These are phyloP conservation scores for Drosophila ananassae DNA, from an alignment of 1,140 invertebrate species.

Conservation along the genomic window DNA sequence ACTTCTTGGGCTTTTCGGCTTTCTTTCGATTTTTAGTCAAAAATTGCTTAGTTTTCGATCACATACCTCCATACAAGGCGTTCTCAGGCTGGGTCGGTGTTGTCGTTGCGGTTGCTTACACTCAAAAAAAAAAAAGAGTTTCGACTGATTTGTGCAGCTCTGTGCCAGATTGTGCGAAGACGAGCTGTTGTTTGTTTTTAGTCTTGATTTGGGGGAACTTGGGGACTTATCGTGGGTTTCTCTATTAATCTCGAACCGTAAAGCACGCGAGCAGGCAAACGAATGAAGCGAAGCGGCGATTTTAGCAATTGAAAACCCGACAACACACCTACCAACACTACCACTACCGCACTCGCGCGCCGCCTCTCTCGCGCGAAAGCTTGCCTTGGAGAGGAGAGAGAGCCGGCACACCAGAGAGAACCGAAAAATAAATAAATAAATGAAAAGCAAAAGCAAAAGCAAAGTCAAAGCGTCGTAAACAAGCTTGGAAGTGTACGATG, in stretches of 20 bases:
- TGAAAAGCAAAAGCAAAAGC: constrained; percentile 54
- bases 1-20: constrained; percentile 25
- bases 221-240: constrained; percentile 25
- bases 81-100: constrained; percentile 20
- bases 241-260: constrained; percentile 66
- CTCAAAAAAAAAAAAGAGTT: constrained; percentile 17
- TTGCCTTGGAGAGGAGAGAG: constrained; percentile 33
- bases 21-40: constrained; percentile 18
- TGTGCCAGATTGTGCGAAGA: background rate
- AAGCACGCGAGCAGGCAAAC: constrained; percentile 76
- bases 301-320: constrained; percentile 72
- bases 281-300: constrained; percentile 78
- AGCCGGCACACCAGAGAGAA: constrained; percentile 44
- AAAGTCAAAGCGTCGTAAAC: constrained; percentile 63
- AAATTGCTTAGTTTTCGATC: background rate
- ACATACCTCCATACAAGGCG: constrained; percentile 52
- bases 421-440: constrained; percentile 30
- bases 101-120: constrained; percentile 14
- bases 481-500: constrained; percentile 36
- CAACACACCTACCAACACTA: constrained; percentile 28
- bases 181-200: background rate
- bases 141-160: background rate
- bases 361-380: constrained; percentile 23
- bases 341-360: background rate
- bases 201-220: constrained; percentile 6